Evolutionary conservation across 2,888 invertebrate genomes (phyloP), one percentile per base, ranked within the genome.

Genomic region (Eudasyphora cyanicolor): DNA sequence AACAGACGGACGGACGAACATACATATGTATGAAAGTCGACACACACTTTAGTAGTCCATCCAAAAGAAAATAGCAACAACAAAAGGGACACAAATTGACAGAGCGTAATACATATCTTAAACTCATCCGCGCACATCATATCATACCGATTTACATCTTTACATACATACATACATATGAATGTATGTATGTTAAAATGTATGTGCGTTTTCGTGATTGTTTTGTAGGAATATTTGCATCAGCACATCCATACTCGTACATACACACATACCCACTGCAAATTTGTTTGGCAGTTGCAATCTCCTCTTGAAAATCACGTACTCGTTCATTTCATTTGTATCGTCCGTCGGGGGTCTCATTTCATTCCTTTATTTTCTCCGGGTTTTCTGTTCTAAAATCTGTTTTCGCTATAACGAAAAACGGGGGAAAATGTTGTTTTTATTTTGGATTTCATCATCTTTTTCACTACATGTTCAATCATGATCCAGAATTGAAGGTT

Each of bases 281-380:
- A 42, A 54, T 67, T 21, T 24, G 51, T 38, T 21, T 67, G 67
- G 38, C 14, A 42, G 42, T 57, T 19, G n/a, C 38, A 29, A 79
- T 60, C 79, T 67, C 60, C 79, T 49, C 67, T 60, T 74, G 17
- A 79, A 79, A 79, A 79, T 74, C 79, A 79, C 79, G 79, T 69
- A 74, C 17, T 29, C 32, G 38, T 67, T 67, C 21, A 38, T 42
- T 42, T 42, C 42, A 42, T 67, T 67, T 24, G 42, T 21, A 42
- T 67, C 17, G 42, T 42, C n/a, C n/a, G n/a, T n/a, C n/a, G n/a
- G n/a, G 42, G 42, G 19, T 17, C 38, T 67, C 42, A 10, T 67
- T 38, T 24, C 19, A 42, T 67, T 60, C 67, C 67, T 67, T 67
- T 21, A 64, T 64, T 35, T 42, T 42, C 67, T 42, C 29, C 42